Evolutionary conservation across 2,888 invertebrate species (phyloP).

Genomic region (Seira musarum): DNA sequence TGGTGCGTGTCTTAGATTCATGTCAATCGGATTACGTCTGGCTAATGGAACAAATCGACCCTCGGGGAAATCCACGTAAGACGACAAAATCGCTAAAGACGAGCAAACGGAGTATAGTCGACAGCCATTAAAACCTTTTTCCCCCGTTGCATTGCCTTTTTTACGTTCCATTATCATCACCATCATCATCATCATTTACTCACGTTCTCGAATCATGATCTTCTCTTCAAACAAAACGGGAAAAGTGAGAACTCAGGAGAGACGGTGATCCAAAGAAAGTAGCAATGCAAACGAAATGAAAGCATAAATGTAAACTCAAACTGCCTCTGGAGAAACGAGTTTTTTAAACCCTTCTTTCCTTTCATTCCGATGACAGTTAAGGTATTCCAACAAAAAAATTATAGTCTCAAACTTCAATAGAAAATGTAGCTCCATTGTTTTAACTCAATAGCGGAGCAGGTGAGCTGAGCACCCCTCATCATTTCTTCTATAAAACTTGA

Average conservation of each 20-base stretch:
- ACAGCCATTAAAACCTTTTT: constrained; percentile 53
- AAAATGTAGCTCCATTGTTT: too few relatives aligned
- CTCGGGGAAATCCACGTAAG: constrained; percentile 48
- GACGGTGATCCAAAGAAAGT: neutral
- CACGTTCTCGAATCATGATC: too few relatives aligned
- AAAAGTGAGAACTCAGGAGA: too few relatives aligned
- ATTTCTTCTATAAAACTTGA: too few relatives aligned
- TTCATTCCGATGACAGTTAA: too few relatives aligned
- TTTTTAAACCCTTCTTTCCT: constrained; percentile 14
- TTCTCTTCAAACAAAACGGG: too few relatives aligned
- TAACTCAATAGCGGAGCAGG: too few relatives aligned
- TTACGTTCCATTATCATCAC: constrained; percentile 32
- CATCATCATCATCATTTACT: neutral
- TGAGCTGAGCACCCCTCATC: too few relatives aligned
- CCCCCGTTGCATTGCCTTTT: constrained; percentile 5
- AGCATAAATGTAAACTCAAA: constrained; percentile 9
- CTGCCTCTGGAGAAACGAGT: constrained; percentile 19
- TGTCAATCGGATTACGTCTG: constrained; percentile 58
- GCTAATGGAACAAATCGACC: constrained; percentile 58
- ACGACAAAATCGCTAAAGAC: constrained; percentile 31
- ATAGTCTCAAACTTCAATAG: too few relatives aligned
- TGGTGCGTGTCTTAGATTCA: constrained; percentile 57
- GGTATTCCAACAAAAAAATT: too few relatives aligned
- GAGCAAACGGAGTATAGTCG: constrained; percentile 35
- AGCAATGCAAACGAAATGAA: constrained; percentile 17